Conservation (phyloP, 2,113 vertebrate genomes). For the Alethe diademata region DNA sequence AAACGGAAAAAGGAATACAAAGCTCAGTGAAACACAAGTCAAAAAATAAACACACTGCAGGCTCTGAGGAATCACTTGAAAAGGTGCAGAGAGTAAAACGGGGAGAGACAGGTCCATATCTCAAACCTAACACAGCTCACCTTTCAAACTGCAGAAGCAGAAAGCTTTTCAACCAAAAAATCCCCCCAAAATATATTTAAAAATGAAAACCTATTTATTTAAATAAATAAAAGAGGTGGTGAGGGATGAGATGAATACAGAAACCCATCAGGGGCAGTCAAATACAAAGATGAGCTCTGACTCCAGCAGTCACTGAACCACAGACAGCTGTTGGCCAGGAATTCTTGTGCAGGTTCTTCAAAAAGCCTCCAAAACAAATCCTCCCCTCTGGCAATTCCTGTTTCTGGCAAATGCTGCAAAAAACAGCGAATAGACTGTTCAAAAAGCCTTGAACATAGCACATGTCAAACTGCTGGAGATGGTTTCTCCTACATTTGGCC, state of each 20-base stretch:
- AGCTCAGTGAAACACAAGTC: neutral
- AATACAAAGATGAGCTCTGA: neutral
- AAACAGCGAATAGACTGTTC: neutral
- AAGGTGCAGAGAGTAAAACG: neutral
- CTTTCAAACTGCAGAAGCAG: neutral
- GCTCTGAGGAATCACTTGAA: neutral
- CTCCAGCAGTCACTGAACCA: neutral
- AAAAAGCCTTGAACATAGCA: neutral
- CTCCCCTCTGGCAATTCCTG: neutral
- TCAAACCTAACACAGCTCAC: neutral
- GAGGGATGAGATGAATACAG: neutral
- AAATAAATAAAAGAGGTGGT: neutral
- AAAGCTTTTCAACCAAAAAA: neutral
- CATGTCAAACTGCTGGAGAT: accelerated
- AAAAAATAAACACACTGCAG: neutral
- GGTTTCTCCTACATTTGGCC: neutral
- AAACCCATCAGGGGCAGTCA: neutral
- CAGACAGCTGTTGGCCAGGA: neutral
- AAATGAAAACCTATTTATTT: neutral
- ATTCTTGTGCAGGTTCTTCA: neutral
- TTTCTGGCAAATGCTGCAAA: neutral
- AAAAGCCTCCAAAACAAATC: neutral
- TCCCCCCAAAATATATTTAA: no score
- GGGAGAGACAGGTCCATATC: neutral
- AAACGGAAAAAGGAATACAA: neutral